These are phyloP conservation scores for Pangasianodon gigas DNA, from an alignment of 2,113 vertebrate genomes.

Conservation along the genomic window DNA sequence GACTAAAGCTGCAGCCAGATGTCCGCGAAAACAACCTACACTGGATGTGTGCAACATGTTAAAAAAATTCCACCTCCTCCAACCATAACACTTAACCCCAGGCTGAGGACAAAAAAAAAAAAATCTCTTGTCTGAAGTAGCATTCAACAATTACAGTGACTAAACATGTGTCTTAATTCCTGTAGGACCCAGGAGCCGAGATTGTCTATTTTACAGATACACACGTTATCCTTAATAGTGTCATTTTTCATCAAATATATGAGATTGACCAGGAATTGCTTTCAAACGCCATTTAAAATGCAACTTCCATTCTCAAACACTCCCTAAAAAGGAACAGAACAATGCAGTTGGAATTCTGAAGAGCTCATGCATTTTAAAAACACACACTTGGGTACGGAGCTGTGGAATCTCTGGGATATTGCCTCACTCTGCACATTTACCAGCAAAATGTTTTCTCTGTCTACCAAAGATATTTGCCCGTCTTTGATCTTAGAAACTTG, in stretches of 20 bases:
- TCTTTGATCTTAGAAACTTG: constrained; percentile 4
- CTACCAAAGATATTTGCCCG: background rate
- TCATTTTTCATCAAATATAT: background rate
- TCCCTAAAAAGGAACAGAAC: background rate
- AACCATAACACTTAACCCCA: background rate
- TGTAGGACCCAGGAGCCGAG: background rate
- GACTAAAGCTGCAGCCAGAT: background rate
- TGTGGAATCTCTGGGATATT: background rate
- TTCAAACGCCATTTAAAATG: background rate
- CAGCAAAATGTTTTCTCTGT: background rate
- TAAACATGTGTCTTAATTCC: background rate
- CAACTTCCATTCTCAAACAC: background rate
- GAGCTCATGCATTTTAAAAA: background rate
- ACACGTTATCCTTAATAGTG: background rate
- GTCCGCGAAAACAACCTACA: background rate
- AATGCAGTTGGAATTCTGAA: background rate
- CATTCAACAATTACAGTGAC: background rate
- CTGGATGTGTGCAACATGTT: background rate
- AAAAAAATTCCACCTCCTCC: background rate
- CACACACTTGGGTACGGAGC: background rate
- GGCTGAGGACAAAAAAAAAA: background rate
- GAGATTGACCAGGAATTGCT: background rate
- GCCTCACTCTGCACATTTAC: background rate
- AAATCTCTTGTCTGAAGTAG: background rate
- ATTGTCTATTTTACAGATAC: background rate